phyloP scores from a whole-genome alignment of 2,797 vertebrate genomes.

The Pantherophis vulpinus region DNA sequence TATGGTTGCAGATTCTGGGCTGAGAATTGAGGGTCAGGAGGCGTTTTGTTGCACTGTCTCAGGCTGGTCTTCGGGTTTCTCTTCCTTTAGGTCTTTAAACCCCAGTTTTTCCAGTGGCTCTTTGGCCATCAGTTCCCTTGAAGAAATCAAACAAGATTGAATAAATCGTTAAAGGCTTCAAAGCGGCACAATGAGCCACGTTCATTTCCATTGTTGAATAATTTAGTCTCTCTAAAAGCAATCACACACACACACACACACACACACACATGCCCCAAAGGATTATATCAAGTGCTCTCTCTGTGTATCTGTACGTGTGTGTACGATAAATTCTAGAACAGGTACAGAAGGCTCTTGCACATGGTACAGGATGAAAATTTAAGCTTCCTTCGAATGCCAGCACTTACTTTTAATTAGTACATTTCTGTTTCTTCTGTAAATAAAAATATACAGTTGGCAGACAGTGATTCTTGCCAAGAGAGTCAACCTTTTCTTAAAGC shows the following conservation, averaged over 20 bases:
- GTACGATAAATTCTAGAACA: not conserved
- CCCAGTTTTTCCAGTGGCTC: slow-evolving; percentile 88
- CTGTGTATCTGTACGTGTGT: too few species aligned
- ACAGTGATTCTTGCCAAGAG: too few species aligned
- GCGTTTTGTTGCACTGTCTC: slow-evolving; percentile 50
- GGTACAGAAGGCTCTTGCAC: not conserved
- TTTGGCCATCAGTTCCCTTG: slow-evolving; percentile 86
- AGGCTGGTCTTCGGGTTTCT: slow-evolving; percentile 58
- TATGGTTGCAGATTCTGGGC: slow-evolving; percentile 11
- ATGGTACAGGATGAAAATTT: not conserved
- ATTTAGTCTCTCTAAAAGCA: not conserved
- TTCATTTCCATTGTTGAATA: not conserved
- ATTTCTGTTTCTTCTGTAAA: not conserved
- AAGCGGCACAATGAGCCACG: not conserved
- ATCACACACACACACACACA: too few species aligned
- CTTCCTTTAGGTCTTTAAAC: slow-evolving; percentile 80
- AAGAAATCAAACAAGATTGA: slow-evolving; percentile 21
- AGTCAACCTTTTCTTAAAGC: not conserved
- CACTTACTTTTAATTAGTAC: not conserved
- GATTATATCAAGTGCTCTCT: not conserved
- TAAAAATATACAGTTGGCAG: not conserved
- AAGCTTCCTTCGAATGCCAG: not conserved
- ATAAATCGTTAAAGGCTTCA: not conserved
- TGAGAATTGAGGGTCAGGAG: not conserved
- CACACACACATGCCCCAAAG: rapidly evolving